A percentile compares a stretch with the other conserved stretches of the same genome.
phyloP scores from a whole-genome alignment of 2,888 invertebrate genomes.

The Megamerina dolium region DNA sequence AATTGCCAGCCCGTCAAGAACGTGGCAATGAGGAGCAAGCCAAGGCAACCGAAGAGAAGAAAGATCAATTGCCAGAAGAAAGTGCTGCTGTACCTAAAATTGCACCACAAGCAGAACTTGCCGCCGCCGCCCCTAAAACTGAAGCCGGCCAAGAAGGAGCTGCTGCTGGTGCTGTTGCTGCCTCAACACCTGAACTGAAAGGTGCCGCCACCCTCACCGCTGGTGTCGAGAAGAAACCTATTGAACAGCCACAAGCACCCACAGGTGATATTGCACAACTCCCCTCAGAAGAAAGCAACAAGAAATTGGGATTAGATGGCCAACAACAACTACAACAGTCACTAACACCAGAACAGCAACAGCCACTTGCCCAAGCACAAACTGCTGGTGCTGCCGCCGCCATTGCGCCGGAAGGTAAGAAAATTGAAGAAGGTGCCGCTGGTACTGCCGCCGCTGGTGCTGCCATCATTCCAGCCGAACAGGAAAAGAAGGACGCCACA shows the following conservation, averaged over 20 bases:
- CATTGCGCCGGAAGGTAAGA: constrained; percentile 37
- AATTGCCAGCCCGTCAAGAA: constrained; percentile 31
- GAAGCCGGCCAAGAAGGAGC: constrained; percentile 45
- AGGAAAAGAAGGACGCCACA: constrained; percentile 4
- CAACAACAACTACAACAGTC: neutral
- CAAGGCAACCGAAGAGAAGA: constrained; percentile 9
- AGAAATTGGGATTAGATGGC: constrained; percentile 6
- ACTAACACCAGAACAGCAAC: neutral
- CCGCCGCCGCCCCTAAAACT: constrained; percentile 34
- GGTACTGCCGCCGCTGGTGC: constrained; percentile 36
- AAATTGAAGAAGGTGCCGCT: constrained; percentile 47
- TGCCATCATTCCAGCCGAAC: neutral
- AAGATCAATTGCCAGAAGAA: constrained; percentile 14
- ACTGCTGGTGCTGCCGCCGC: constrained; percentile 29
- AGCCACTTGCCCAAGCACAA: constrained; percentile 7
- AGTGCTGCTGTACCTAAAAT: constrained; percentile 11
- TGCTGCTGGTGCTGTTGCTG: constrained; percentile 6
- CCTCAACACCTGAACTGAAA: neutral
- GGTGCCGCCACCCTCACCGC: neutral
- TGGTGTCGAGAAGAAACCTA: neutral
- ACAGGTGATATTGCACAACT: constrained; percentile 12
- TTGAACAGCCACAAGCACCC: constrained; percentile 6
- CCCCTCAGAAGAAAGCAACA: constrained; percentile 8
- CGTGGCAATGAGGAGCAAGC: constrained; percentile 18
- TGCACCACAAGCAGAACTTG: constrained; percentile 12